These are phyloP conservation scores for Picus viridis DNA, from an alignment of 2,797 vertebrate species.

Conservation along the genomic window DNA sequence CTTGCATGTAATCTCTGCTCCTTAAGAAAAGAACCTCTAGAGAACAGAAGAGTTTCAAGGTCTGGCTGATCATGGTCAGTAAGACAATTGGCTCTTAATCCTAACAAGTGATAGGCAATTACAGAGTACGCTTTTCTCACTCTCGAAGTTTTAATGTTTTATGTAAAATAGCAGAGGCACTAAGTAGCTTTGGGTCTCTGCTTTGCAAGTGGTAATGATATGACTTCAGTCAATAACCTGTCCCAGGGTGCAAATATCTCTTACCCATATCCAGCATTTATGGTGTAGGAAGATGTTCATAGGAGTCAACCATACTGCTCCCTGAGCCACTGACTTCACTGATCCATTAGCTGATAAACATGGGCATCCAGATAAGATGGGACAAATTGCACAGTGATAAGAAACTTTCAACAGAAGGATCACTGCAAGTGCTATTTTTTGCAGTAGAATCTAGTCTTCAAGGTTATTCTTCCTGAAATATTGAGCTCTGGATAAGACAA, in stretches of 20 bases:
- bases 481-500: background rate
- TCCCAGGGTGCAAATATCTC: background rate
- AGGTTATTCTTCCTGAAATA: background rate
- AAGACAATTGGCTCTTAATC: background rate
- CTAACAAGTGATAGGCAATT: background rate
- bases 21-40: background rate
- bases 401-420: background rate
- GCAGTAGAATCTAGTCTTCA: background rate
- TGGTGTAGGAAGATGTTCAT: background rate
- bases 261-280: background rate
- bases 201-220: background rate
- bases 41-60: background rate
- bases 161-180: background rate
- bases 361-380: background rate
- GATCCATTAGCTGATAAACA: background rate
- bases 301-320: background rate
- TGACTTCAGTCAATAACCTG: background rate
- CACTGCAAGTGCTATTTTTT: background rate
- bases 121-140: background rate
- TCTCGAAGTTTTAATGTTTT: background rate
- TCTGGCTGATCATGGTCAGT: background rate
- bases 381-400: background rate
- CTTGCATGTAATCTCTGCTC: background rate
- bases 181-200: background rate
- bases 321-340: background rate